phyloP scores from a whole-genome alignment of 2,888 invertebrate genomes.

The Cataglyphis altisquamis region DNA sequence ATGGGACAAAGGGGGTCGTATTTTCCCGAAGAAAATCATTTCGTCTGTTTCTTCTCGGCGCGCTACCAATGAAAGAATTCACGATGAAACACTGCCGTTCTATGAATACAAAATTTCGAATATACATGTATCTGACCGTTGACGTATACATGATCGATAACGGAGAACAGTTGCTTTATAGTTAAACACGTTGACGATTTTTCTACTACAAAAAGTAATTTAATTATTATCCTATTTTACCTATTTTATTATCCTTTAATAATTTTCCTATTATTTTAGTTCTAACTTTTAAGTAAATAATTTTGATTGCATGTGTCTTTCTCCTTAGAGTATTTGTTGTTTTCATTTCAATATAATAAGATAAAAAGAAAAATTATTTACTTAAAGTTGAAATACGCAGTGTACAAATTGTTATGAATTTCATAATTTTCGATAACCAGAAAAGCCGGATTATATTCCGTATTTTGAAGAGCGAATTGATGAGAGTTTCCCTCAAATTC shows the following conservation, averaged over 20 bases:
- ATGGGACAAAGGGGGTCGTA: slow-evolving; percentile 63
- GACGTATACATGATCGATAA: not conserved
- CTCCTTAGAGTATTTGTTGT: not conserved
- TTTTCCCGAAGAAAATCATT: slow-evolving; percentile 57
- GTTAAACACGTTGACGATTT: not conserved
- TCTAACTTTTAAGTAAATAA: not conserved
- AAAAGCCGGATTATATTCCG: not conserved
- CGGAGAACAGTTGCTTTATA: not conserved
- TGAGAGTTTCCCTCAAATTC: not conserved
- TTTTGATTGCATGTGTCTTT: not conserved
- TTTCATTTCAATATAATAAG: not conserved
- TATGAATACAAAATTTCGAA: slow-evolving; percentile 34
- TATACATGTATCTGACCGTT: not conserved
- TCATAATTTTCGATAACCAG: not conserved
- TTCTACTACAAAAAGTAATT: slow-evolving; percentile 7
- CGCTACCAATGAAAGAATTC: slow-evolving; percentile 11
- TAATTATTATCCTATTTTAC: not conserved
- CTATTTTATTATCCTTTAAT: not conserved
- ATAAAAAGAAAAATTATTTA: slow-evolving; percentile 12
- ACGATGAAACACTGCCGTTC: slow-evolving; percentile 12
- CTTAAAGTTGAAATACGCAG: not conserved
- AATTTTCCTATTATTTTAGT: not conserved
- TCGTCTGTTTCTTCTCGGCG: slow-evolving; percentile 22
- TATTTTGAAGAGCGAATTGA: not conserved
- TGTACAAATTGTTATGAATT: not conserved